Evolutionary conservation across 35 echinoderm and acorn worm genomes (phyloP).

Genomic region (Lytechinus pictus): DNA sequence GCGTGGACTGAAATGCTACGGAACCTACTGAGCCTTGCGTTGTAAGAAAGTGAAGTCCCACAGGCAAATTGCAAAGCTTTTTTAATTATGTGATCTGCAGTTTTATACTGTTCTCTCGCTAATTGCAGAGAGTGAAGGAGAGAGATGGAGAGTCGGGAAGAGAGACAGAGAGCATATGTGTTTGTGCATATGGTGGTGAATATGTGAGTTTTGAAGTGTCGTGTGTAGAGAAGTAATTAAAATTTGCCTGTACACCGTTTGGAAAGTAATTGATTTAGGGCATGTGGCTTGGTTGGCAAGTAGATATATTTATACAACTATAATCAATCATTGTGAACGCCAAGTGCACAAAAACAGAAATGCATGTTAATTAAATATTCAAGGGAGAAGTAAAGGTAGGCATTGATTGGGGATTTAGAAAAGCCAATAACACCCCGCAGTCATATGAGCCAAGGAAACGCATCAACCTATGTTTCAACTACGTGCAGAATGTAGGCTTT

Average conservation of each 20-base stretch:
- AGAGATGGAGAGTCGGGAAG: neutral
- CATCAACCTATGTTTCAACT: neutral
- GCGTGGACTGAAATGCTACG: neutral
- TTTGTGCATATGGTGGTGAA: constrained; percentile 37
- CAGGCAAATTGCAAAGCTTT: constrained; percentile 39
- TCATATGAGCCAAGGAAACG: neutral
- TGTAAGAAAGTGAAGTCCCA: constrained; percentile 45
- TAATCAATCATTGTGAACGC: constrained; percentile 37
- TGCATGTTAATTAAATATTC: constrained; percentile 55
- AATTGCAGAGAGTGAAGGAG: constrained; percentile 4
- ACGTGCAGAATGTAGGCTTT: neutral
- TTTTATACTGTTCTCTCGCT: constrained; percentile 36
- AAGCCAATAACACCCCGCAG: neutral
- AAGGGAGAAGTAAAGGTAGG: constrained; percentile 9
- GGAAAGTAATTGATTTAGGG: constrained; percentile 42
- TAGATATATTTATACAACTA: constrained; percentile 47
- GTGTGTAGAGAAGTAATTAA: constrained; percentile 52
- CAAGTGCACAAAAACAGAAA: constrained; percentile 48
- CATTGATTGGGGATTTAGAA: constrained; percentile 22
- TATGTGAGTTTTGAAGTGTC: constrained; percentile 31
- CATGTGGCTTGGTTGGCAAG: constrained; percentile 46
- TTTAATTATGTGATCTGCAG: constrained; percentile 53
- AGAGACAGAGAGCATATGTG: neutral
- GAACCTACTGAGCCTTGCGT: neutral
- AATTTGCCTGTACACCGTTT: constrained; percentile 52